These are phyloP conservation scores for Tachysurus fulvidraco DNA, from an alignment of 2,113 vertebrate species.

Conservation along the genomic window DNA sequence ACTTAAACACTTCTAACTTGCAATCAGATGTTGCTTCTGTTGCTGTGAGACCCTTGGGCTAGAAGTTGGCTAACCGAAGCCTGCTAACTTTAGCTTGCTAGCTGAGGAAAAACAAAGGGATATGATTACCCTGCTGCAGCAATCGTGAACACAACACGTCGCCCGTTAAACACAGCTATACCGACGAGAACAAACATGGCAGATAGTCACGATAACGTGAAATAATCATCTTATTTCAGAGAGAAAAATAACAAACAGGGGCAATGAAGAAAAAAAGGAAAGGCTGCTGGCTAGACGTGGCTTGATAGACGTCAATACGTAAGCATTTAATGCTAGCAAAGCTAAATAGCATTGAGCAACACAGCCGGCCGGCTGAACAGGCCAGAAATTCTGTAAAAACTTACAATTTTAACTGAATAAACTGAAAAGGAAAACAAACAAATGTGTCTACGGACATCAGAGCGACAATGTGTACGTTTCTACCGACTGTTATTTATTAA, in stretches of 20 bases:
- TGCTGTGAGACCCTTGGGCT: not conserved
- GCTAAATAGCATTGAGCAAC: not conserved
- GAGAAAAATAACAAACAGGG: not conserved
- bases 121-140: constrained; percentile 41
- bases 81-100: constrained; percentile 50
- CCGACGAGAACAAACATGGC: not conserved
- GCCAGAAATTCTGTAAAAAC: not conserved
- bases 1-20: not conserved
- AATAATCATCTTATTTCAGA: not conserved
- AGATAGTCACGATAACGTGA: not conserved
- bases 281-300: constrained; percentile 3
- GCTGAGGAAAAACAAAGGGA: constrained; percentile 57
- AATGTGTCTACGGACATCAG: not conserved
- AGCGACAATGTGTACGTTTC: not conserved
- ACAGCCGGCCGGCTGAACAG: constrained; percentile 28
- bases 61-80: constrained; percentile 4
- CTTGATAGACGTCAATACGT: constrained; percentile 39
- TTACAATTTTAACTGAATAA: not conserved
- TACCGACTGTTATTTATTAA: not conserved
- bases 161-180: not conserved
- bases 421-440: not conserved
- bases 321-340: constrained; percentile 18
- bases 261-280: not conserved
- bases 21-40: not conserved
- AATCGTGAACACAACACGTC: not conserved